Conservation (phyloP, 2,797 vertebrate genomes). For the Jordanella pulchra region DNA sequence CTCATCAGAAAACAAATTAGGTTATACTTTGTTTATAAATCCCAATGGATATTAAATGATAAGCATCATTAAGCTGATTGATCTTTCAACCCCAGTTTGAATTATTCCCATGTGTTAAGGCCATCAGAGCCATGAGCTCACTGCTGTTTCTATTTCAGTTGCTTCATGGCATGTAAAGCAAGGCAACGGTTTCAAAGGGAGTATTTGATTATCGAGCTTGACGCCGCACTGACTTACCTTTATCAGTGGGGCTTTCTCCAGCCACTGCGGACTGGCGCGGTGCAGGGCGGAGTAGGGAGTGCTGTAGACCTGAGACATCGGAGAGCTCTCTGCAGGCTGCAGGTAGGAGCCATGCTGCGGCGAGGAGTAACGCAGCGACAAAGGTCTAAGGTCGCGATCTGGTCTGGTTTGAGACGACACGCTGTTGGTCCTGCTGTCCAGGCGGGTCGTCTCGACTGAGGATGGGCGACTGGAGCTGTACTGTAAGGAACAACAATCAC, state of each 20-base stretch:
- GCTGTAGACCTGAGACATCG: conserved; percentile 79
- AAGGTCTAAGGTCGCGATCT: conserved; percentile 64
- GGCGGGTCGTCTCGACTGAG: conserved; percentile 66
- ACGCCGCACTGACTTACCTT: conserved; percentile 75
- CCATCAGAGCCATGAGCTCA: conserved; percentile 17
- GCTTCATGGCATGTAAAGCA: conserved; percentile 53
- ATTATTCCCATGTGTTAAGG: conserved; percentile 40
- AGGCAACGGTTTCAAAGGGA: conserved; percentile 49
- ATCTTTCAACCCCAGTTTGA: conserved; percentile 47
- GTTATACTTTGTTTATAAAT: conserved; percentile 25
- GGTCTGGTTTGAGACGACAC: conserved; percentile 81
- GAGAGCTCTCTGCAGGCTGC: conserved; percentile 55
- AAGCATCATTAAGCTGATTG: conserved; percentile 23
- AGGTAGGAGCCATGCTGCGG: conserved; percentile 67
- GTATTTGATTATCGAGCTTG: conserved; percentile 57
- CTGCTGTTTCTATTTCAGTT: conserved; percentile 58
- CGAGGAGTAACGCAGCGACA: conserved; percentile 76
- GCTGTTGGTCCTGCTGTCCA: conserved; percentile 81
- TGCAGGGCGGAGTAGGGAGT: conserved; percentile 75
- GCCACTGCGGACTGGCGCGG: conserved; percentile 48
- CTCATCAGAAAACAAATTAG: neutral
- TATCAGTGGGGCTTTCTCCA: conserved; percentile 79
- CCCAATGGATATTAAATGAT: conserved; percentile 23
- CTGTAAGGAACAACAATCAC: conserved; percentile 58
- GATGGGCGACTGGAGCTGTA: conserved; percentile 74